Evolutionary conservation across 1,140 invertebrate species (phyloP), one percentile per base, ranked within the genome.

Genomic region (Tenebrio molitor): DNA sequence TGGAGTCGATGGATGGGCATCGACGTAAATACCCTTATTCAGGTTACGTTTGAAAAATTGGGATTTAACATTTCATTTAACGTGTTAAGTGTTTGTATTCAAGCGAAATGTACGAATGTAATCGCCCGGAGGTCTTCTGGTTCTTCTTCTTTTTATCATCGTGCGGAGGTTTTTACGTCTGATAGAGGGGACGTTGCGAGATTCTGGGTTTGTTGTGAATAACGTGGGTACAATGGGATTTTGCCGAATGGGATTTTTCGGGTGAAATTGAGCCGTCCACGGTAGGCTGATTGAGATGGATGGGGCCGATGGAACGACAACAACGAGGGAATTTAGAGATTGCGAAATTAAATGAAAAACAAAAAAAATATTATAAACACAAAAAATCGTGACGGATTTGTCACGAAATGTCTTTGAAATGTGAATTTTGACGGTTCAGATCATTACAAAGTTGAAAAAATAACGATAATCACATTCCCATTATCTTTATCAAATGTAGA

Each of bases 11-110:
- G 50, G 50, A 58, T 29, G 21, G 25, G 29, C 29, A 58, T 58
- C 4, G 50, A 58, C 50, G 23, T 58, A 58, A 58, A 58, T 58
- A 58, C 50, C 50, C 50, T 29, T 58, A 58, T 58, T 58, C 50
- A 58, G 19, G 50, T 58, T 58, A 58, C 50, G 50, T 58, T 58
- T 29, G 50, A 58, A 58, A 58, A 58, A 58, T 58, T 58, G 50
- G 50, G 50, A 58, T 58, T 58, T 58, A 58, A 58, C 50, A 58
- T 58, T 58, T 58, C 50, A 58, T 58, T 58, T 58, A 25, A 58
- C 23, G 50, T 34, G 50, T 29, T 34, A 58, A 58, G 50, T 58
- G 50, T 29, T 29, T 29, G 50, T 12, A 58, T 58, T 58, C 50
- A 58, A 29, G 50, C 50, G 50, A 58, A 58, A 58, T 58, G 50